Percentiles rank a stretch among this genome's conserved stretches.
These are phyloP conservation scores for Nettapus auritus DNA, from an alignment of 2,113 vertebrate species.

Conservation along the genomic window DNA sequence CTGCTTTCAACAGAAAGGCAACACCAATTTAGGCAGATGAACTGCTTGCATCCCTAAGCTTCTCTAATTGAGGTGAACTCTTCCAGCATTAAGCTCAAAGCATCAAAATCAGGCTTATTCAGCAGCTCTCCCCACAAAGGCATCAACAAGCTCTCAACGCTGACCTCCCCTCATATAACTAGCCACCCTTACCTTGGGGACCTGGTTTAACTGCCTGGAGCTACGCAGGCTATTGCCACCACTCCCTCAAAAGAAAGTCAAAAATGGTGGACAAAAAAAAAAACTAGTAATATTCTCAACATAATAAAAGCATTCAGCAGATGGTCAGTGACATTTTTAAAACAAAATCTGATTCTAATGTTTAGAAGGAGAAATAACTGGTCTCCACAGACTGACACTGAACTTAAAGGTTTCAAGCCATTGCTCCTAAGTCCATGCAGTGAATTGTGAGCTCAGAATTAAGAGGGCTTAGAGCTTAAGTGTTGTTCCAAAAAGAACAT, in stretches of 20 bases:
- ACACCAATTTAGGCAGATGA: background rate
- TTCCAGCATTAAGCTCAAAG: background rate
- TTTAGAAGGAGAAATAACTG: background rate
- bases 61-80: background rate
- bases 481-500: background rate
- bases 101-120: background rate
- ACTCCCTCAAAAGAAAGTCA: background rate
- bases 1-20: background rate
- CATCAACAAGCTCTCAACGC: background rate
- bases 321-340: background rate
- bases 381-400: background rate
- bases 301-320: background rate
- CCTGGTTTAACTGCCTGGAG: background rate
- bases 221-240: background rate
- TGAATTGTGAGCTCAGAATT: background rate
- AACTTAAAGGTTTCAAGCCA: background rate
- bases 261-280: background rate
- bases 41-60: background rate
- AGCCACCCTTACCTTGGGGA: background rate
- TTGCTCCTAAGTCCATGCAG: background rate
- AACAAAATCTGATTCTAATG: background rate
- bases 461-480: background rate
- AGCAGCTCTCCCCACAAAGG: background rate
- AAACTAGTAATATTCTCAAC: background rate
- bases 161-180: background rate